phyloP scores from a whole-genome alignment of 1,140 invertebrate species.

The Lysiphlebus fabarum region DNA sequence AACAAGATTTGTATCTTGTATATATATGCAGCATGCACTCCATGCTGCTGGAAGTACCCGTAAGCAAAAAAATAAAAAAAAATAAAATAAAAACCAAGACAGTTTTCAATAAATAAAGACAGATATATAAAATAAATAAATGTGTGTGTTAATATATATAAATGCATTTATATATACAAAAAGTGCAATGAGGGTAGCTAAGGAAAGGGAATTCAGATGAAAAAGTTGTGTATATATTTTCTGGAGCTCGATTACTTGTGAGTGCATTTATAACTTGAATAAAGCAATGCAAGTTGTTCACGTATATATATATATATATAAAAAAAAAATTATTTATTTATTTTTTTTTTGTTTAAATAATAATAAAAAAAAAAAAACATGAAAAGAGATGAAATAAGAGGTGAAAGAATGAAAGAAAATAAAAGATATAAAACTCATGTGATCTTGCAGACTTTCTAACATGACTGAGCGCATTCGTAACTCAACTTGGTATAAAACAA shows the following conservation, averaged over 20 bases:
- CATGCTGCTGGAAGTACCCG: slow-evolving; percentile 1
- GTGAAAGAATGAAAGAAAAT: slow-evolving; percentile 12
- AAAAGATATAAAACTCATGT: slow-evolving; percentile 12
- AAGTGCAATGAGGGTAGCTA: neutral
- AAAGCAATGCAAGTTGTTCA: too few relatives aligned
- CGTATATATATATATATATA: too few relatives aligned
- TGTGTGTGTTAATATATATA: too few relatives aligned
- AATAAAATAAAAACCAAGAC: too few relatives aligned
- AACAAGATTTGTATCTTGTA: slow-evolving; percentile 52
- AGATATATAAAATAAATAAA: slow-evolving; percentile 4
- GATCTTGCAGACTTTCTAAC: slow-evolving; percentile 46
- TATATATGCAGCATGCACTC: slow-evolving; percentile 27
- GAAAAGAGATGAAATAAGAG: neutral
- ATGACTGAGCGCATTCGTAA: slow-evolving; percentile 47
- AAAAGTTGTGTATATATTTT: too few relatives aligned
- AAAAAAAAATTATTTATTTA: too few relatives aligned
- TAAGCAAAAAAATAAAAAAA: too few relatives aligned
- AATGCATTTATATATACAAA: neutral
- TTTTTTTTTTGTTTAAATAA: too few relatives aligned
- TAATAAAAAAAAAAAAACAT: too few relatives aligned
- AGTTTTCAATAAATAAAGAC: slow-evolving; percentile 7
- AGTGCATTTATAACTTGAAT: too few relatives aligned
- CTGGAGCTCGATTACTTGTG: too few relatives aligned
- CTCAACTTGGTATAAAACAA: slow-evolving; percentile 34
- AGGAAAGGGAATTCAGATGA: too few relatives aligned